Evolutionary conservation across 2,888 invertebrate genomes (phyloP), one percentile per base, ranked within the genome.

Genomic region (Hydropsyche betteni): DNA sequence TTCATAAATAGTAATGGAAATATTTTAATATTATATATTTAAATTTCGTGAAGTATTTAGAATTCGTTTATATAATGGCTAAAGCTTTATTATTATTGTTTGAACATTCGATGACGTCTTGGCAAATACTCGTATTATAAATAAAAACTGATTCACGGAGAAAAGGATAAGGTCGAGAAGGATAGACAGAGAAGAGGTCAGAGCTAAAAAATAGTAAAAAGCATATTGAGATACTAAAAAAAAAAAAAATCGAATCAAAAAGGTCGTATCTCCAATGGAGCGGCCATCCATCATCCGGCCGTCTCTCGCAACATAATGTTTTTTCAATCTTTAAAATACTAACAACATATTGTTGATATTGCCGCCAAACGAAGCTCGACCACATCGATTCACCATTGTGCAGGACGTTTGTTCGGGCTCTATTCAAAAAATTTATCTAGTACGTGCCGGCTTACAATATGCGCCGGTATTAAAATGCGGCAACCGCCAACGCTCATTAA

Each of bases 271-370:
- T 75, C 71, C 64, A 71, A 75, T 64, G 50, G 70, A 58, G 38
- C 51, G 70, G 68, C 70, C 75, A 75, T 75, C 75, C 75, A 75
- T 75, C 75, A 75, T 75, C 58, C 69, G 33, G 24, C 71, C 70
- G 75, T 75, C 75, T 75, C 75, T 75, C 44, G 24, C 71, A 75
- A 75, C 75, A 75, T 75, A 75, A 75, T 75, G 71, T 75, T 75
- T 72, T 72, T 71, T 68, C 75, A 75, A 75, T 75, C 71, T 71
- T 64, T 51, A 64, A 69, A 75, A 75, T 71, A 58, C 55, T 72
- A 72, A 72, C 72, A 72, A 72, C 55, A 72, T 58, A 72, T 72
- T 72, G 72, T 72, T 72, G 72, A 72, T 72, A 72, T 58, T 61
- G 16, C 72, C 72, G 75, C 75, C 75, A 44, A 70, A 53, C 68